Conservation (phyloP, 2,888 invertebrate genomes). For the Empis livida region DNA sequence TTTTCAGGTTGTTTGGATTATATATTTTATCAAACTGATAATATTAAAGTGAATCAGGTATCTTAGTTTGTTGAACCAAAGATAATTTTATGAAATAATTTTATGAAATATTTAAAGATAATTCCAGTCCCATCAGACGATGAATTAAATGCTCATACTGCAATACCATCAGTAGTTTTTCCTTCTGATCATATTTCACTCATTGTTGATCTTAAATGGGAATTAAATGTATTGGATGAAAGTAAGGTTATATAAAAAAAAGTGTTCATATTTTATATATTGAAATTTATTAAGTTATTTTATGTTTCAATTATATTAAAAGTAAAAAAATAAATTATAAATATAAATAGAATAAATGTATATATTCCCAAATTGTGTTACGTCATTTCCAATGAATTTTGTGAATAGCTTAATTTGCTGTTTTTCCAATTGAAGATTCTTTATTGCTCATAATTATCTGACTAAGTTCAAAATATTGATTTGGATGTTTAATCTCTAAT, state of each 20-base stretch:
- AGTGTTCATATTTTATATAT: no score
- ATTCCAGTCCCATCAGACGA: constrained; percentile 70
- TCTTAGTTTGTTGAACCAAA: neutral
- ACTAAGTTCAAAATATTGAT: constrained; percentile 80
- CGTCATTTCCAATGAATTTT: no score
- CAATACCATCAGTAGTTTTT: constrained; percentile 77
- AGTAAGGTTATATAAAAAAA: no score
- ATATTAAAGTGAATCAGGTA: constrained; percentile 51
- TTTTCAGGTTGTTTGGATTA: constrained; percentile 87
- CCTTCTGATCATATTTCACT: constrained; percentile 92
- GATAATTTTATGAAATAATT: neutral
- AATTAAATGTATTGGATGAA: neutral
- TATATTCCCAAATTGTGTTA: no score
- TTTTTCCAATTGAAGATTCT: constrained; percentile 9
- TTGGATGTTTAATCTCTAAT: constrained; percentile 75
- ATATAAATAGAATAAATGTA: no score
- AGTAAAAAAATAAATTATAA: no score
- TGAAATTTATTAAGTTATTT: no score
- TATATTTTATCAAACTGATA: constrained; percentile 64
- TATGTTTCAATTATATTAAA: no score
- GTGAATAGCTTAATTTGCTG: constrained; percentile 3
- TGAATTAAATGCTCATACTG: constrained; percentile 58
- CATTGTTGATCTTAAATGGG: constrained; percentile 56
- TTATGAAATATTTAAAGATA: constrained; percentile 39
- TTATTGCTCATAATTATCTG: constrained; percentile 40